Conservation (phyloP, 2,113 vertebrate genomes). For the Cygnus buccinator region DNA sequence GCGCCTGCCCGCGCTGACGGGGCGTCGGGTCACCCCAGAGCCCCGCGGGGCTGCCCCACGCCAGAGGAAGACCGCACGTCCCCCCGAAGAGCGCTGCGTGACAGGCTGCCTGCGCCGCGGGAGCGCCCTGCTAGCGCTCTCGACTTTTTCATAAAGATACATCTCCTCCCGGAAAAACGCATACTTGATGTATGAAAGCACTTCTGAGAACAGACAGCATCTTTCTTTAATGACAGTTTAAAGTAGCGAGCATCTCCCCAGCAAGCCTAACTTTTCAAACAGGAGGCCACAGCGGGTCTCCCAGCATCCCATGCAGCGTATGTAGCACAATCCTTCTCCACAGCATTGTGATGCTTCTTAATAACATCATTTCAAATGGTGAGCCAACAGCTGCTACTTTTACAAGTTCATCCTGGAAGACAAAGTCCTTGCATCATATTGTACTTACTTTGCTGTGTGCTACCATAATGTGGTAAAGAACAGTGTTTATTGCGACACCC, state of each 20-base stretch:
- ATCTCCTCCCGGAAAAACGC: accelerated
- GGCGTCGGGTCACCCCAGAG: no score
- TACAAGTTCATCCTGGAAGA: not conserved
- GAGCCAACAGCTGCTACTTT: not conserved
- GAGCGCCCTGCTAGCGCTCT: not conserved
- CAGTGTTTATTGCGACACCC: not conserved
- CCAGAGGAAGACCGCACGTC: not conserved
- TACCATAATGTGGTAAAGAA: not conserved
- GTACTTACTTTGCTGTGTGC: not conserved
- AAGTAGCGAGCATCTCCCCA: not conserved
- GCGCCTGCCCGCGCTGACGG: no score
- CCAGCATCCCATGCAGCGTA: not conserved
- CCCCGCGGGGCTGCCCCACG: not conserved
- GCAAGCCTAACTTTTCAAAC: not conserved
- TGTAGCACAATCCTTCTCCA: not conserved
- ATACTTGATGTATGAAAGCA: accelerated
- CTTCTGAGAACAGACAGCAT: not conserved
- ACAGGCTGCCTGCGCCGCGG: accelerated
- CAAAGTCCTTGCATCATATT: not conserved
- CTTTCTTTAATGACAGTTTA: not conserved
- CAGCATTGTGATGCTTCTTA: not conserved
- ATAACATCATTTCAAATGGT: accelerated
- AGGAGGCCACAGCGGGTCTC: not conserved
- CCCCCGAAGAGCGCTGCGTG: not conserved
- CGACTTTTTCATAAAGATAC: accelerated